Conservation (phyloP, 2,797 vertebrate genomes). For the Amblyraja radiata region DNA sequence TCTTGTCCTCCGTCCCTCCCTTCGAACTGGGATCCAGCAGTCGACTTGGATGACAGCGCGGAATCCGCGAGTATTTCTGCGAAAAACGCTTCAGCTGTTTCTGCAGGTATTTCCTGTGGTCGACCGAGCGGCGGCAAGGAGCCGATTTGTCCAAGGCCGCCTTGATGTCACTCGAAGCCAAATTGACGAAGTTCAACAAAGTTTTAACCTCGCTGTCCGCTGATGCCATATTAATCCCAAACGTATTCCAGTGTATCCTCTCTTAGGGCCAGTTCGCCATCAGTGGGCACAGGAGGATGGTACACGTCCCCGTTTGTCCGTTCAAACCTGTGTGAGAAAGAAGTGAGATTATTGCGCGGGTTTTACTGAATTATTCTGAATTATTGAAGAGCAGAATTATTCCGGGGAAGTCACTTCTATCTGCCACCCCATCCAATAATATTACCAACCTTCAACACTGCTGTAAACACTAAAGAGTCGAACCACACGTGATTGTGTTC, state of each 20-base stretch:
- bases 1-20: constrained; percentile 54
- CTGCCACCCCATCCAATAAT: neutral
- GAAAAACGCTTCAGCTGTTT: constrained; percentile 96
- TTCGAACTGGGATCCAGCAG: constrained; percentile 53
- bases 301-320: neutral
- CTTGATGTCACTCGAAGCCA: constrained; percentile 97
- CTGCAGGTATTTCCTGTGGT: constrained; percentile 95
- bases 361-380: too few relatives aligned
- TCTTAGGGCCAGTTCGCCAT: neutral
- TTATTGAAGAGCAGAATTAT: neutral
- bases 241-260: neutral
- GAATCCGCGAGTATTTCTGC: constrained; percentile 81
- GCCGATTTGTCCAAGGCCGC: constrained; percentile 93
- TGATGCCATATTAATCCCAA: constrained; percentile 69
- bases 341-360: neutral
- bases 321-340: neutral
- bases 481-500: neutral
- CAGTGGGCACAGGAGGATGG: neutral
- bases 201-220: constrained; percentile 95
- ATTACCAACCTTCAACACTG: neutral
- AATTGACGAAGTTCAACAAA: constrained; percentile 89
- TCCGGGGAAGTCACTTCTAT: neutral
- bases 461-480: neutral
- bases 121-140: constrained; percentile 90
- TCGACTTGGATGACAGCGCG: constrained; percentile 69